Conservation (phyloP, 35 echinoderm and acorn worm genomes). For the Eucidaris tribuloides region DNA sequence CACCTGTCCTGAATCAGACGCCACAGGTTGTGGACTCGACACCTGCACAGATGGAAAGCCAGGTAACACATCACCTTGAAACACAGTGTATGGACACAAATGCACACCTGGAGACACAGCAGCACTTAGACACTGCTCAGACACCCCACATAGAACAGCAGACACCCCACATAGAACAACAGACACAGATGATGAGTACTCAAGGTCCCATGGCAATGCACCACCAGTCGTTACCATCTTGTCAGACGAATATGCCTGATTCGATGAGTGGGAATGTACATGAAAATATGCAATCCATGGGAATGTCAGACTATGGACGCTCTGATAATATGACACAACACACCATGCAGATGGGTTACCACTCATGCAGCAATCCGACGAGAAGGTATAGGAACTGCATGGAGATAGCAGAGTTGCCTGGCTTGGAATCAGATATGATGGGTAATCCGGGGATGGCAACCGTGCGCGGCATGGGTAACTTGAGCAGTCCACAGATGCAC, state of each 20-base stretch:
- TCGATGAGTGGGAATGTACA: neutral
- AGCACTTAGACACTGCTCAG: neutral
- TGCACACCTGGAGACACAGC: constrained; percentile 15
- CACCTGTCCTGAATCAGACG: neutral
- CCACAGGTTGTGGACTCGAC: neutral
- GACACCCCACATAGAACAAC: neutral
- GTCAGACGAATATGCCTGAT: neutral
- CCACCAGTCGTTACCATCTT: neutral
- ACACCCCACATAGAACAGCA: neutral
- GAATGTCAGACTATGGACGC: constrained; percentile 37
- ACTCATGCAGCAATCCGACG: constrained; percentile 44
- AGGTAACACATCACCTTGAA: neutral
- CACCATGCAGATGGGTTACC: constrained; percentile 24
- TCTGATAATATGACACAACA: constrained; percentile 45
- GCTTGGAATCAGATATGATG: constrained; percentile 51
- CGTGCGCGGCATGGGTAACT: constrained; percentile 34
- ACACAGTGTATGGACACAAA: constrained; percentile 13
- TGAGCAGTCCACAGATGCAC: constrained; percentile 63
- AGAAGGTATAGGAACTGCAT: constrained; percentile 48
- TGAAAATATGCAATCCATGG: constrained; percentile 43
- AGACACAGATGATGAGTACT: constrained; percentile 9
- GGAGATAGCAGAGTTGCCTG: constrained; percentile 73
- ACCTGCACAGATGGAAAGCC: neutral
- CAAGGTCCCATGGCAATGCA: constrained; percentile 24
- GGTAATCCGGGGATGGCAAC: constrained; percentile 27